Conservation (phyloP, 2,113 vertebrate species). For the Monopterus albus region DNA sequence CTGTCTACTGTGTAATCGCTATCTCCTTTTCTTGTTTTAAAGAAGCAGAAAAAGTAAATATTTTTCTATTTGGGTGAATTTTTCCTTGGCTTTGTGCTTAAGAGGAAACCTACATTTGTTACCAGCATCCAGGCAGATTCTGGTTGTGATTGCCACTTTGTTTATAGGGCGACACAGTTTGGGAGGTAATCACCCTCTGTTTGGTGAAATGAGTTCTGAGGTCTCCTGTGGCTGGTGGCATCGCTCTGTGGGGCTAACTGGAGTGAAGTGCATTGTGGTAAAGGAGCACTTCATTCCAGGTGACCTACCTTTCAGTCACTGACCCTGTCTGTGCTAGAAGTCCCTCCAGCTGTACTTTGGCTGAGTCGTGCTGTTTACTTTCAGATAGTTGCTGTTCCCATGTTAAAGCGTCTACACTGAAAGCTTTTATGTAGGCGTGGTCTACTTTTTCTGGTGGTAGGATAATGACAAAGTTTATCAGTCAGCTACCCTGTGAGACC, state of each 20-base stretch:
- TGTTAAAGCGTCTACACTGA: background rate
- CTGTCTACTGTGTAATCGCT: no score
- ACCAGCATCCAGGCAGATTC: background rate
- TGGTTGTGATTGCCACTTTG: constrained; percentile 25
- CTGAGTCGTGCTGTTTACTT: constrained; percentile 14
- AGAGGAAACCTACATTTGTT: constrained; percentile 15
- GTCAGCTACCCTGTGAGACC: background rate
- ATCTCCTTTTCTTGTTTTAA: background rate
- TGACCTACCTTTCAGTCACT: constrained; percentile 49
- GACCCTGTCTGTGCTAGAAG: constrained; percentile 46
- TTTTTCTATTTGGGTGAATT: background rate
- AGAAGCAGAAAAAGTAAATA: constrained; percentile 3
- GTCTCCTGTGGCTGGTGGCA: constrained; percentile 21
- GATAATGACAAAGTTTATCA: constrained; percentile 29
- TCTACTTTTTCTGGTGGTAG: background rate
- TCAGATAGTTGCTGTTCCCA: constrained; percentile 11
- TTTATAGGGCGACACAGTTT: constrained; percentile 29
- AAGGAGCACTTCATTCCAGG: constrained; percentile 38
- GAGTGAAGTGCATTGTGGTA: constrained; percentile 30
- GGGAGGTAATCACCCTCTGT: constrained; percentile 32
- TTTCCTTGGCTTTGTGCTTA: background rate
- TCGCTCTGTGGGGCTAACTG: constrained; percentile 22
- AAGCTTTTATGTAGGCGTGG: constrained; percentile 8
- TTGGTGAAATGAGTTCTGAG: constrained; percentile 33
- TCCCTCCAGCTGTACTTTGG: constrained; percentile 7